Conservation (phyloP, 2,113 vertebrate genomes). For the Rhea pennata region DNA sequence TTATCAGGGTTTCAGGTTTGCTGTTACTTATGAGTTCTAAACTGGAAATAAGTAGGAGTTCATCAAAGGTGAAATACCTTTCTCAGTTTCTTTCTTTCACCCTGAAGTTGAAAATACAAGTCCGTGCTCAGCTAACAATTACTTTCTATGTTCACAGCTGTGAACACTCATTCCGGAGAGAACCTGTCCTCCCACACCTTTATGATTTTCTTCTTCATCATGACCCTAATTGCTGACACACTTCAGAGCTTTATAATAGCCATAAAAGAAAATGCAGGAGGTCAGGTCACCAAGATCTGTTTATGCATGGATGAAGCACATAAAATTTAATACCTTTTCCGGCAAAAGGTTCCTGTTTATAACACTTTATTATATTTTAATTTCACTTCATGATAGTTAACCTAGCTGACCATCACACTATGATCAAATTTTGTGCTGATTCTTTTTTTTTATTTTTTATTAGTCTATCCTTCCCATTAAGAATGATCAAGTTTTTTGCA, state of each 20-base stretch:
- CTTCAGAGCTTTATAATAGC: slow-evolving; percentile 34
- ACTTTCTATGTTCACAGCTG: neutral
- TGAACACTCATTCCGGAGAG: slow-evolving; percentile 9
- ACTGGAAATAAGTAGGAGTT: neutral
- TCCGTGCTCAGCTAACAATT: neutral
- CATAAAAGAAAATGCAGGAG: slow-evolving; percentile 43
- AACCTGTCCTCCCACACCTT: slow-evolving; percentile 34
- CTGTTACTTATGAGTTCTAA: neutral
- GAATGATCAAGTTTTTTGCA: neutral
- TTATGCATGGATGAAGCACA: slow-evolving; percentile 12
- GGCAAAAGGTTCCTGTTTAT: neutral
- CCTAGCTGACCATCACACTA: neutral
- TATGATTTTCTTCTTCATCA: slow-evolving; percentile 31
- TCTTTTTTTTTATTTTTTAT: slow-evolving; percentile 31
- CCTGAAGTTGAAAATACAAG: slow-evolving; percentile 22
- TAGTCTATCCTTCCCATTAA: neutral
- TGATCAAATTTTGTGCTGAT: neutral
- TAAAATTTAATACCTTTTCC: slow-evolving; percentile 16
- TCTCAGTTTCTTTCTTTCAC: neutral
- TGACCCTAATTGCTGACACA: slow-evolving; percentile 32
- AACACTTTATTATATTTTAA: slow-evolving; percentile 25
- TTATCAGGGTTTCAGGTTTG: neutral
- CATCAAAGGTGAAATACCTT: neutral
- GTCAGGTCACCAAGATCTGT: slow-evolving; percentile 34
- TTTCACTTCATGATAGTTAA: slow-evolving; percentile 50